Evolutionary conservation across 2,888 invertebrate genomes (phyloP).

Genomic region (Philopedon plagiatum): DNA sequence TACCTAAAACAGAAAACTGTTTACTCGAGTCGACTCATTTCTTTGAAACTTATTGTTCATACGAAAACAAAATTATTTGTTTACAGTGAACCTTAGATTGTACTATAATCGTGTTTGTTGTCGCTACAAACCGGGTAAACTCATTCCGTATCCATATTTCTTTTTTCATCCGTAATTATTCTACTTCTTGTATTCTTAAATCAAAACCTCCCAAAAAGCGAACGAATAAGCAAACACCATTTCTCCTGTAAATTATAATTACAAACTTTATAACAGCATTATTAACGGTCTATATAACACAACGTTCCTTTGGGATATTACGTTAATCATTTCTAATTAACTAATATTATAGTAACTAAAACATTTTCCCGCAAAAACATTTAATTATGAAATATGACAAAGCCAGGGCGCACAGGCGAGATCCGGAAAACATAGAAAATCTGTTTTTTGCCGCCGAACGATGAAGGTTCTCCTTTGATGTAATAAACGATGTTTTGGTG

Average conservation of each 20-base stretch:
- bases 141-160: too few relatives aligned
- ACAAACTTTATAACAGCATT: conserved; percentile 42
- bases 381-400: conserved; percentile 48
- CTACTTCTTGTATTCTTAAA: too few relatives aligned
- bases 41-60: too few relatives aligned
- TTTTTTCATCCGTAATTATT: too few relatives aligned
- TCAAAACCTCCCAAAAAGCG: not conserved
- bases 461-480: conserved; percentile 23
- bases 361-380: conserved; percentile 42
- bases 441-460: conserved; percentile 21
- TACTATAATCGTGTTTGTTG: too few relatives aligned
- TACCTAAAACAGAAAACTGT: too few relatives aligned
- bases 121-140: too few relatives aligned
- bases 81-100: too few relatives aligned
- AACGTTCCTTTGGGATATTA: conserved; percentile 45
- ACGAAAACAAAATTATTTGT: too few relatives aligned
- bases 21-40: too few relatives aligned
- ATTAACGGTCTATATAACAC: conserved; percentile 42
- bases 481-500: conserved; percentile 31
- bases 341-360: conserved; percentile 44
- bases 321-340: conserved; percentile 50
- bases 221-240: not conserved
- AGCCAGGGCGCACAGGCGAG: conserved; percentile 17
- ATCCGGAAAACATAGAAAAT: conserved; percentile 29
- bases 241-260: conserved; percentile 38